Base-by-base conservation (phyloP, 1,140 invertebrate species). In the Drosophila varians region DNA sequence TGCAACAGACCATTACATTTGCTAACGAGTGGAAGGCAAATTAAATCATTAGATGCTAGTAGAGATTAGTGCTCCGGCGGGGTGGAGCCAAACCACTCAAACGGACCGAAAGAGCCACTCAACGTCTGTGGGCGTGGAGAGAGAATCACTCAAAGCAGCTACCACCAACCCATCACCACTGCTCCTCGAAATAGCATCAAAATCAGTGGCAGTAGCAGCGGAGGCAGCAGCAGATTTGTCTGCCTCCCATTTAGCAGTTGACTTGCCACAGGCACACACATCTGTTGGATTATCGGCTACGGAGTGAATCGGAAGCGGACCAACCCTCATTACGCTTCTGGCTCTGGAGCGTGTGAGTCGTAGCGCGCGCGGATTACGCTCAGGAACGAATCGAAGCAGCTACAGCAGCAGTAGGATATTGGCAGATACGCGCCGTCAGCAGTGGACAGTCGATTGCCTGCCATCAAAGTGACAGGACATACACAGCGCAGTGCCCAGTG, bases 31-130 rank as follows among this genome's bases (percentile, higher is more conserved):
- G 77, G 79, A 73, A 74, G 74, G 84, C 79, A 91, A 90, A 91
- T 91, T 91, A 91, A 91, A 90, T 91, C 87, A 91, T 91, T 91
- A 91, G 89, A 83, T 88, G 78, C 77, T 87, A 70, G 72, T 69
- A 61, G 68, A 86, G 80, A 86, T 86, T 76, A 84, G 69, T 42
- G 60, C 26, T 46, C 26, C 40, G 43, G 28, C 60, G 51, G 53
- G 80, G 61, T 75, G 79, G 66, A 76, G 80, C 72, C 80, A 78
- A 34, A 31, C 38, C 76, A 75, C 79, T 84, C 79, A 86, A 75
- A 60, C 38, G 12, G 6, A 2, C n/a, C n/a, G 7, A 9, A 14
- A 9, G 36, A 74, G 46, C 9, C 47, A 53, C 61, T 70, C 64
- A 57, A 46, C 43, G 16, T 11, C 36, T 45, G 53, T 64, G 77